Evolutionary conservation across 2,797 vertebrate genomes (phyloP), one percentile per base, ranked within the genome.

Genomic region (Lateolabrax maculatus): DNA sequence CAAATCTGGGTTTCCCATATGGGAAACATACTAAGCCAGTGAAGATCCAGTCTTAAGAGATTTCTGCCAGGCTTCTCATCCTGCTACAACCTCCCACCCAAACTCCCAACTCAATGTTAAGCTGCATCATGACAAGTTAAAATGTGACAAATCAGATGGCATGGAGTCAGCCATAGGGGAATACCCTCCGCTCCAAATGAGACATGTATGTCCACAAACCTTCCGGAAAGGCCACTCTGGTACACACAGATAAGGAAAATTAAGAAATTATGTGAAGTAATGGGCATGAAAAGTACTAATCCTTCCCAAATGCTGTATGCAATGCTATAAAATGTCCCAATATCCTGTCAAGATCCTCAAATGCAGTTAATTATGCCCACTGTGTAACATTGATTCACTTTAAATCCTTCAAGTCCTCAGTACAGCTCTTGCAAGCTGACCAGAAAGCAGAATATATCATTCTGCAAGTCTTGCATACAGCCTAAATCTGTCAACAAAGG

Each of bases 401-500:
- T 75, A 87, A 93, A 90, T 87, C 90, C 85, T 80, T 73, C 84
- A 81, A 77, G 71, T 89, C 43, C 64, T 72, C 76, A 49, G 29
- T 52, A 18, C 71, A 55, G 80, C 83, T 87, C 56, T 69, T 23
- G 39, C 74, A 75, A 75, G 75, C 85, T 92, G 92, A 90, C 92
- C 92, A 85, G 71, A 62, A 51, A 87, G 79, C 75, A 61, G 84
- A 88, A 83, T 31, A 90, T 87, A 93, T 93, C 90, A 91, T 87
- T 89, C 77, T 79, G 90, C 91, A 88, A 91, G 85, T 91, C 83
- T 84, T 81, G 73, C 76, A 72, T 63, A 83, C 90, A 95, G 93
- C 93, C 94, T 81, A 69, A 94, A 95, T 95, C 94, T 95, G 94
- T 95, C 95, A 94, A 84, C 88, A 89, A 85, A 87, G 86, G 87